Base-by-base conservation (phyloP, 2,113 vertebrate species). In the Amblyornis subalaris region DNA sequence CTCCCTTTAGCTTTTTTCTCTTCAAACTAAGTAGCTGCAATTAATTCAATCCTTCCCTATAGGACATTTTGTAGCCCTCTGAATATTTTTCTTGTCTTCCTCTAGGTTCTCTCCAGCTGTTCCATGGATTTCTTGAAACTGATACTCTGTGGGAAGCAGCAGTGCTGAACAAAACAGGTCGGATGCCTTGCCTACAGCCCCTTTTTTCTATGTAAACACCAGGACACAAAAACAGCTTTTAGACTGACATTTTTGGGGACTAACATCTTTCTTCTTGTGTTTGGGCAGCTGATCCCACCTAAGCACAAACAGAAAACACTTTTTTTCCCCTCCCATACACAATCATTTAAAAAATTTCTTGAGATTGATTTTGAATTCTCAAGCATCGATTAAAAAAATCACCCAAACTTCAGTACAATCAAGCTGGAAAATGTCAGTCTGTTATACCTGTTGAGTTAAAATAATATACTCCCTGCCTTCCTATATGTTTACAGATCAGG, bases 271-370 rank as follows among this genome's bases (percentile, higher is more conserved):
- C 5, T 72, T 38, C 47, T 50, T 58, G 26, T 66, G 11, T 88
- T 70, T 90, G 40, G n/a, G 19, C n/a, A 88, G 31, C 29, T 54
- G 28, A 64, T 33, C 10, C 11, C 6, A 45, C 61, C 12, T 67
- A 75, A 87, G 14, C 12, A 90, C 11, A 79, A 79, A 53, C 5
- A 60, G 5, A 47, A 88, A 64, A 33, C 53, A 20, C 4, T 1
- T 40, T 15, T 36, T 10, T 12, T 13, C 23, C 24, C 23, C 4
- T 3, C 14, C 7, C 2, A 0, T 3, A 7, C 20, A 2, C 2
- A 42, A 22, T 40, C 1, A 58, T 53, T 48, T 78, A 2, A 67
- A 57, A 78, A 60, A 75, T 24, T 66, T 74, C 2, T 36, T 42
- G 57, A 88, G 15, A 45, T 33, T 57, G 7, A 81, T 70, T 64